Evolutionary conservation across 1,140 invertebrate species (phyloP).

Genomic region (Scaptomyza hsui): DNA sequence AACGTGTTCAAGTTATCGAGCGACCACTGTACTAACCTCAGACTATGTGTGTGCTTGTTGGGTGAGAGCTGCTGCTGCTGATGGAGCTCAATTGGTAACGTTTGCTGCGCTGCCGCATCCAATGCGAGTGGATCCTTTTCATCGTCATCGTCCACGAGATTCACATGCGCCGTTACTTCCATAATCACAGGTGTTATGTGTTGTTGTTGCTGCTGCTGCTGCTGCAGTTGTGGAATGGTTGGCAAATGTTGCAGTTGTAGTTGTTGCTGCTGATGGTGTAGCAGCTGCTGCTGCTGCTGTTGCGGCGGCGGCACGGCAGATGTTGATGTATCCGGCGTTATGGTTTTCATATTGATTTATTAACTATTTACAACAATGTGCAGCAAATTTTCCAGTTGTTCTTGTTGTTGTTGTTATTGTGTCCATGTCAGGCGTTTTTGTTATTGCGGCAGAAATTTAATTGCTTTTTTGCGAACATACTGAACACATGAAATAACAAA

Average conservation of each 20-base stretch:
- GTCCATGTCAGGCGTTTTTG: slow-evolving; percentile 34
- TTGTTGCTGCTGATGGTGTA: slow-evolving; percentile 34
- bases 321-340: slow-evolving; percentile 64
- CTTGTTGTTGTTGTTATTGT: slow-evolving; percentile 17
- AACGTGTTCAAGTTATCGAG: too few relatives aligned
- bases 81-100: slow-evolving; percentile 8
- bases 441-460: slow-evolving; percentile 18
- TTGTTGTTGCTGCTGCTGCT: slow-evolving; percentile 37
- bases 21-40: slow-evolving; percentile 52
- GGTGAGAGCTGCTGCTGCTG: slow-evolving; percentile 29
- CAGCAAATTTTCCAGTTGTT: slow-evolving; percentile 11
- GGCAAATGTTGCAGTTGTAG: slow-evolving; percentile 43
- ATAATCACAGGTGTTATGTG: slow-evolving; percentile 59
- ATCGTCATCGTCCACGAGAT: slow-evolving; percentile 78
- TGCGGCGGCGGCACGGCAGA: slow-evolving; percentile 46
- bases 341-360: slow-evolving; percentile 66
- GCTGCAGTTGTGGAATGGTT: slow-evolving; percentile 38
- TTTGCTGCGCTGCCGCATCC: slow-evolving; percentile 48
- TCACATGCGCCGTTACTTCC: slow-evolving; percentile 72
- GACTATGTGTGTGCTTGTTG: slow-evolving; percentile 78
- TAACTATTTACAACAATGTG: slow-evolving; percentile 42
- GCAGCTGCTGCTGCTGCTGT: slow-evolving; percentile 49
- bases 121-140: slow-evolving; percentile 81
- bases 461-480: slow-evolving; percentile 49
- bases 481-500: slow-evolving; percentile 18